Percentiles rank a stretch among this genome's conserved stretches.
phyloP scores from a whole-genome alignment of 2,113 vertebrate species.

The Pelobates fuscus region DNA sequence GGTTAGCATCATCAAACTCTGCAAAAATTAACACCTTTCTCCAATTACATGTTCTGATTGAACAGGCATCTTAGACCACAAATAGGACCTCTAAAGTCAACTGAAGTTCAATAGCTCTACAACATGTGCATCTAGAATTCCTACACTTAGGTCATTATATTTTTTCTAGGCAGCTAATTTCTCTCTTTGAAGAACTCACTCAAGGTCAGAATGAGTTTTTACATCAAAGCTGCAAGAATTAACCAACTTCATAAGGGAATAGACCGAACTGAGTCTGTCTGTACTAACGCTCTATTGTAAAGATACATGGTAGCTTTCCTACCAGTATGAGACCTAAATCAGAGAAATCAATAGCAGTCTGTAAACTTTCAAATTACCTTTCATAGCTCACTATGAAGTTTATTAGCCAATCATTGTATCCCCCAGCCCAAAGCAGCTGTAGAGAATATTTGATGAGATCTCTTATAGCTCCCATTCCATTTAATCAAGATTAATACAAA shows the following conservation, averaged over 20 bases:
- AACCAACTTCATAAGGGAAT: constrained; percentile 75
- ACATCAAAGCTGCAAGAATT: constrained; percentile 86
- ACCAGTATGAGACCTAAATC: constrained; percentile 60
- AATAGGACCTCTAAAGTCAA: constrained; percentile 59
- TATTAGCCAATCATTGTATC: too few relatives aligned
- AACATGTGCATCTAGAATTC: constrained; percentile 65
- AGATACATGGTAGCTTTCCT: constrained; percentile 63
- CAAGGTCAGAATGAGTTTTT: constrained; percentile 78
- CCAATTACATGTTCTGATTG: constrained; percentile 49
- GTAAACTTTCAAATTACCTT: too few relatives aligned
- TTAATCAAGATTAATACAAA: too few relatives aligned
- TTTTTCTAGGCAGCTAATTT: constrained; percentile 80
- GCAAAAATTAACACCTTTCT: constrained; percentile 64
- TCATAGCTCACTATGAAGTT: too few relatives aligned
- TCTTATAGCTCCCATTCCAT: too few relatives aligned
- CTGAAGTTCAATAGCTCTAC: constrained; percentile 59
- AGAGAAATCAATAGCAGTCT: too few relatives aligned
- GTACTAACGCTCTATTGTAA: constrained; percentile 68
- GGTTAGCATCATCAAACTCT: constrained; percentile 55
- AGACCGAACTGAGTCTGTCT: constrained; percentile 68
- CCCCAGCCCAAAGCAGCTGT: too few relatives aligned
- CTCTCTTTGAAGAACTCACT: constrained; percentile 74
- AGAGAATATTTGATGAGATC: too few relatives aligned
- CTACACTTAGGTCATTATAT: constrained; percentile 70
- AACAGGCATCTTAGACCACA: constrained; percentile 42